phyloP scores from a whole-genome alignment of 1,140 invertebrate species.

The Popillia japonica region DNA sequence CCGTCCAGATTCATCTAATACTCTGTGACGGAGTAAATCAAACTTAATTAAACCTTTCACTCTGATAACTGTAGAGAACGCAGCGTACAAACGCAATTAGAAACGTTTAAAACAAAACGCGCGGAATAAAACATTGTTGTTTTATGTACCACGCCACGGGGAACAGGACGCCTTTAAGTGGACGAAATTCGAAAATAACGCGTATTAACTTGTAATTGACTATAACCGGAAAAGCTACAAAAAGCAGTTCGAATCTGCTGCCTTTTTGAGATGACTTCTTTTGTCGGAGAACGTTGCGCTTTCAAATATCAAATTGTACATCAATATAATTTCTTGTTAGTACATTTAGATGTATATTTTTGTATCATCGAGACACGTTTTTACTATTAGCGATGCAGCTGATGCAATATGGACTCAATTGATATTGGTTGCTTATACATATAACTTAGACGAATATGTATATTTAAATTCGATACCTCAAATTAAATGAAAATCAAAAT shows the following conservation, averaged over 20 bases:
- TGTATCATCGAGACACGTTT: neutral
- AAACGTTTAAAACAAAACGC: conserved; percentile 32
- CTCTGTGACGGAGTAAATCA: conserved; percentile 33
- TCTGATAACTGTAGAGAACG: conserved; percentile 31
- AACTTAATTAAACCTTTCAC: conserved; percentile 35
- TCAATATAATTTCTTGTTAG: neutral
- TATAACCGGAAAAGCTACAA: neutral
- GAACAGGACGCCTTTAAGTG: conserved; percentile 23
- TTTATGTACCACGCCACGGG: neutral
- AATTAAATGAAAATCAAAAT: too few species aligned
- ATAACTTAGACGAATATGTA: too few species aligned
- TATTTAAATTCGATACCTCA: too few species aligned
- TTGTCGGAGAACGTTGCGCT: neutral
- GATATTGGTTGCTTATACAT: too few species aligned
- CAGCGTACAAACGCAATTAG: conserved; percentile 32
- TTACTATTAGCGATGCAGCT: too few species aligned
- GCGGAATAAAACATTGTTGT: conserved; percentile 27
- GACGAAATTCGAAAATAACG: conserved; percentile 22
- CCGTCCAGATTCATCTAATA: conserved; percentile 34
- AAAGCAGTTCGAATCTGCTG: conserved; percentile 1
- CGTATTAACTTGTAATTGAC: conserved; percentile 27
- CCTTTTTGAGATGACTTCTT: conserved; percentile 25
- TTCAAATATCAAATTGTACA: neutral
- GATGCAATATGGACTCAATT: too few species aligned
- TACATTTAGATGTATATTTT: neutral